Evolutionary conservation across 2,888 invertebrate genomes (phyloP).

Genomic region (Nomada ruficornis): DNA sequence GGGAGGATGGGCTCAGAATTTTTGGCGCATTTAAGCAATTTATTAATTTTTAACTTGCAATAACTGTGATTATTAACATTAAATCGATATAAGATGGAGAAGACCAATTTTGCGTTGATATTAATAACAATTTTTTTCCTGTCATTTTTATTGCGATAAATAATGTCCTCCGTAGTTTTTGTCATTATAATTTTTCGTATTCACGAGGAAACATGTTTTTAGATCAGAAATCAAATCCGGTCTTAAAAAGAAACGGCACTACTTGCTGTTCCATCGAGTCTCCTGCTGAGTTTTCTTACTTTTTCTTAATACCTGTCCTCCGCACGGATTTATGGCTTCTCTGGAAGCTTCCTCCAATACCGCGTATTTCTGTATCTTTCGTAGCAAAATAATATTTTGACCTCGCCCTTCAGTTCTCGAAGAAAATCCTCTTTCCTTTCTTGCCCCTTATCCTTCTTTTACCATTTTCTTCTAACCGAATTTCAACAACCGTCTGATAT

Average conservation of each 20-base stretch:
- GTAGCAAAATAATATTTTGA: conserved; percentile 15
- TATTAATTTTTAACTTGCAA: too few relatives aligned
- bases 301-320: conserved; percentile 21
- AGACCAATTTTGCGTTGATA: background rate
- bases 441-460: background rate
- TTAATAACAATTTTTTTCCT: background rate
- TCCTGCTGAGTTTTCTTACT: conserved; percentile 28
- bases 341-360: conserved; percentile 3
- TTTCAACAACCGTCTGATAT: background rate
- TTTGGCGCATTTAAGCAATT: too few relatives aligned
- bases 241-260: background rate
- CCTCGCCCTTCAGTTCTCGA: background rate
- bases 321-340: conserved; percentile 20
- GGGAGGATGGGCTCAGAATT: too few relatives aligned
- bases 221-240: conserved; percentile 4
- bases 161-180: background rate
- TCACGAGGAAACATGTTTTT: background rate
- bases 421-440: conserved; percentile 3
- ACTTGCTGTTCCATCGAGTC: conserved; percentile 6
- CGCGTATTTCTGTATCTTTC: conserved; percentile 9
- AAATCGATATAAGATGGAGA: background rate
- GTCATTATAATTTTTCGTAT: background rate
- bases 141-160: background rate
- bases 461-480: background rate
- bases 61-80: too few relatives aligned